A percentile compares a stretch with the other conserved stretches of the same genome.
Conservation (phyloP, 2,797 vertebrate genomes). For the Sebastes vulpes region DNA sequence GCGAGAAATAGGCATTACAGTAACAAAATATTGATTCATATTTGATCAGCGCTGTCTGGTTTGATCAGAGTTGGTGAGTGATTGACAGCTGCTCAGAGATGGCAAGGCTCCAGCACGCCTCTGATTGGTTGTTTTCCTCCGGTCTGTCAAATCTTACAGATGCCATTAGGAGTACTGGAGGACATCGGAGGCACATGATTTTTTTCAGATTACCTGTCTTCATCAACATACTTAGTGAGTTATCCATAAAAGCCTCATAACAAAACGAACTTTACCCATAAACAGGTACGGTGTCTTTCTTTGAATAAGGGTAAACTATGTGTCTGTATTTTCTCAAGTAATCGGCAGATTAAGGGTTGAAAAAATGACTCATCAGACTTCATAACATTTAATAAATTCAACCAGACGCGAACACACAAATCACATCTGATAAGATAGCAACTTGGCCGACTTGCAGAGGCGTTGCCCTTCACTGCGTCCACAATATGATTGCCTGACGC, state of each 20-base stretch:
- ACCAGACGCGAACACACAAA: slow-evolving; percentile 60
- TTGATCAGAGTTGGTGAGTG: too few relatives aligned
- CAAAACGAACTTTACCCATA: not conserved
- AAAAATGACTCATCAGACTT: slow-evolving; percentile 12
- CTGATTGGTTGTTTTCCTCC: too few relatives aligned
- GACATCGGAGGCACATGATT: too few relatives aligned
- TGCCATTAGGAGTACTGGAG: too few relatives aligned
- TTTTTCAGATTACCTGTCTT: too few relatives aligned
- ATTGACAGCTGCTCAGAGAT: too few relatives aligned
- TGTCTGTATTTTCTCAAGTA: not conserved
- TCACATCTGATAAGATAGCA: slow-evolving; percentile 72
- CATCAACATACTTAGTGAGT: not conserved
- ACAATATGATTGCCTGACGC: slow-evolving; percentile 18
- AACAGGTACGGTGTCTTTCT: not conserved
- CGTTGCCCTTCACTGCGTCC: slow-evolving; percentile 38
- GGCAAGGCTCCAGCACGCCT: too few relatives aligned
- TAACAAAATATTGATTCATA: too few relatives aligned
- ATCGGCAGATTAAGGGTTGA: not conserved
- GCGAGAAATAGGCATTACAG: too few relatives aligned
- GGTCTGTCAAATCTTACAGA: too few relatives aligned
- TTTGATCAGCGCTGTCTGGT: too few relatives aligned
- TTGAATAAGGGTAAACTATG: not conserved
- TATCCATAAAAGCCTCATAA: not conserved
- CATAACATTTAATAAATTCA: slow-evolving; percentile 60
- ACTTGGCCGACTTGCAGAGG: slow-evolving; percentile 52